Conservation (phyloP, 2,113 vertebrate species). For the Progne subis region DNA sequence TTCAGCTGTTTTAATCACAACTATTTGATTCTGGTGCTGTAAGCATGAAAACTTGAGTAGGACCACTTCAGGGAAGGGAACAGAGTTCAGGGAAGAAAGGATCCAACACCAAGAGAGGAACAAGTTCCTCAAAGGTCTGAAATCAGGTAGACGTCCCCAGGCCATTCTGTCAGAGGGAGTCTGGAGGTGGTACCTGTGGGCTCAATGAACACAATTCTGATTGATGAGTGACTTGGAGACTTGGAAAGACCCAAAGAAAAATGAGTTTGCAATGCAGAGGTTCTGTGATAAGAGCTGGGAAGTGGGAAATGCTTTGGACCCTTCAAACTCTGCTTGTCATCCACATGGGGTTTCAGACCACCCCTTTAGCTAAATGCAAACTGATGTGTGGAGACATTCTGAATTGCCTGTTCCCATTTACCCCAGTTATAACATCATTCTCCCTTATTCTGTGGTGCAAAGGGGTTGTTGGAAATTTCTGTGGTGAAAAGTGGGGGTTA, state of each 20-base stretch:
- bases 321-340: background rate
- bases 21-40: background rate
- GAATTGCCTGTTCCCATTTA: background rate
- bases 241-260: background rate
- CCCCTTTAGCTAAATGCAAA: background rate
- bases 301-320: background rate
- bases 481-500: background rate
- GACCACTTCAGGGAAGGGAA: background rate
- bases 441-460: background rate
- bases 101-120: background rate
- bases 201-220: background rate
- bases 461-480: background rate
- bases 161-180: background rate
- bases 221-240: background rate
- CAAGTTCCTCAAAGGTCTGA: rapidly evolving
- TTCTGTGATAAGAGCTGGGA: background rate
- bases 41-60: background rate
- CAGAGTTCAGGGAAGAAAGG: background rate
- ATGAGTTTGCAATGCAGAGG: background rate
- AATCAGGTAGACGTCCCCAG: background rate
- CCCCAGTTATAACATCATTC: rapidly evolving
- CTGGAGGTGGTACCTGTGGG: background rate
- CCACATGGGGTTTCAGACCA: rapidly evolving
- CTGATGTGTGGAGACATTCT: background rate
- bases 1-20: background rate